phyloP scores from a whole-genome alignment of 2,797 vertebrate genomes.

The Odontamblyopus rebecca region DNA sequence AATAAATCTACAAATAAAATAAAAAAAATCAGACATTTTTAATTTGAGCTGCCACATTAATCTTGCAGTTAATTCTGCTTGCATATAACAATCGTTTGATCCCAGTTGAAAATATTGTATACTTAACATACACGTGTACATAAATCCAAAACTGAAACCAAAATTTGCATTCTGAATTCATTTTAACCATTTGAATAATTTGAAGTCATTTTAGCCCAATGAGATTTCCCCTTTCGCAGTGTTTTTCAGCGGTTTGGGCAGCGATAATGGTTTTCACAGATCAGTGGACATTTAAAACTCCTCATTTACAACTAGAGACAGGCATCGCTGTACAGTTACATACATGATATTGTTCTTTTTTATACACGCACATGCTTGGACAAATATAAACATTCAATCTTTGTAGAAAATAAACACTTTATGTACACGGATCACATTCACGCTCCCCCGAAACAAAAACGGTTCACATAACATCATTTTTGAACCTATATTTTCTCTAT shows the following conservation, averaged over 20 bases:
- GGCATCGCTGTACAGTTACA: constrained; percentile 81
- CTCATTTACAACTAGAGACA: constrained; percentile 85
- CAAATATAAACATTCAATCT: constrained; percentile 84
- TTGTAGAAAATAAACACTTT: constrained; percentile 89
- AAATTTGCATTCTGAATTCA: not conserved
- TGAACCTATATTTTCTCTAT: constrained; percentile 63
- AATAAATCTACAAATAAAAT: too few relatives aligned
- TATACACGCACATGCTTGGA: constrained; percentile 91
- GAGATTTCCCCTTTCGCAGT: constrained; percentile 40
- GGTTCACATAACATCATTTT: constrained; percentile 77
- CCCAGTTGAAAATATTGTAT: too few relatives aligned
- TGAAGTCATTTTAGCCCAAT: not conserved
- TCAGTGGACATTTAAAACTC: constrained; percentile 80
- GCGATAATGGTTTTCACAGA: constrained; percentile 72
- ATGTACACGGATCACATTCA: constrained; percentile 90
- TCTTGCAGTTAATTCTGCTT: too few relatives aligned
- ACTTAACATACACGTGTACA: not conserved
- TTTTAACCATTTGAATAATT: too few relatives aligned
- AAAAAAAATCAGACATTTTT: too few relatives aligned
- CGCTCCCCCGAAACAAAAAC: constrained; percentile 76
- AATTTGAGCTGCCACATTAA: too few relatives aligned
- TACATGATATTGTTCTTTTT: constrained; percentile 57
- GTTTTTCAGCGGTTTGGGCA: constrained; percentile 70
- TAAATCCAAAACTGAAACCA: not conserved
- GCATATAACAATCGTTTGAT: too few relatives aligned